Percentiles rank a stretch among this genome's conserved stretches.
These are phyloP conservation scores for Drosophila nannoptera DNA, from an alignment of 1,140 invertebrate species.

Conservation along the genomic window DNA sequence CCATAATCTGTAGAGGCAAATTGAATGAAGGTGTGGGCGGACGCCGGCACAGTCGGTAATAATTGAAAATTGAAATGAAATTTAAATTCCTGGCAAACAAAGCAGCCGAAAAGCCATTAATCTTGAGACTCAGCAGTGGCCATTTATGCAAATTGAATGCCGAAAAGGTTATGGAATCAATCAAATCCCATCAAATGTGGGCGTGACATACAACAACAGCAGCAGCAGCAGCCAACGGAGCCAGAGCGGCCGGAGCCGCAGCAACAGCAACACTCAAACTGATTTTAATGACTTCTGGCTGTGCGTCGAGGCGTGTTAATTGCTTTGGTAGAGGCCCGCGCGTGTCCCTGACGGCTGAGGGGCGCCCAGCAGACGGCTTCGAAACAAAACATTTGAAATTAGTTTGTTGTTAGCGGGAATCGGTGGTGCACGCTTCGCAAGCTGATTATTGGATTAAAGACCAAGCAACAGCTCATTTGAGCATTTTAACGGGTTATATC, in stretches of 20 bases:
- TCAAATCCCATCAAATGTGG: constrained; percentile 47
- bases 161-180: constrained; percentile 59
- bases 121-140: background rate
- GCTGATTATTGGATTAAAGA: constrained; percentile 4
- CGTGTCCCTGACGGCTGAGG: constrained; percentile 6
- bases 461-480: background rate
- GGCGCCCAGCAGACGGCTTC: background rate
- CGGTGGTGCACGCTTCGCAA: background rate
- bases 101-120: constrained; percentile 17
- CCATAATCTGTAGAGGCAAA: constrained; percentile 50
- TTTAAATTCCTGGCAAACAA: constrained; percentile 47
- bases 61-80: constrained; percentile 69
- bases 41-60: constrained; percentile 47
- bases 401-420: background rate
- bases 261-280: constrained; percentile 9
- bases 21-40: constrained; percentile 54
- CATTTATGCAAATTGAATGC: constrained; percentile 66
- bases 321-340: constrained; percentile 42
- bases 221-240: background rate
- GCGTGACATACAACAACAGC: constrained; percentile 22
- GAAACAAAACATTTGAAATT: constrained; percentile 16
- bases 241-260: background rate
- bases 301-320: constrained; percentile 57
- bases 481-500: too few relatives aligned
- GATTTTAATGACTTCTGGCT: constrained; percentile 29